Percentiles rank a stretch among this genome's conserved stretches.
These are phyloP conservation scores for Xenentodon cancila DNA, from an alignment of 2,797 vertebrate genomes.

Conservation along the genomic window DNA sequence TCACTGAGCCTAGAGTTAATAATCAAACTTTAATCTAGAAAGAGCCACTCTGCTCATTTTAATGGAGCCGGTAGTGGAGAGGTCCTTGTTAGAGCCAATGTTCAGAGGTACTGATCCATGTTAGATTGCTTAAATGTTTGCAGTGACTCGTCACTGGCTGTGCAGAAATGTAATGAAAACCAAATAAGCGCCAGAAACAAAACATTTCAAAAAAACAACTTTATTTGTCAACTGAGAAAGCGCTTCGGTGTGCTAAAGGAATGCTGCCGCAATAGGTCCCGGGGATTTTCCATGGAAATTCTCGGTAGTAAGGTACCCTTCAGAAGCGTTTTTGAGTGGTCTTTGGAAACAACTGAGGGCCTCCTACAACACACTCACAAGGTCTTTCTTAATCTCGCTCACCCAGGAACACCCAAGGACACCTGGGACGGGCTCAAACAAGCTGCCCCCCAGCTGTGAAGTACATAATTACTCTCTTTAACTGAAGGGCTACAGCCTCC, in stretches of 20 bases:
- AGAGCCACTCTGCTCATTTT: constrained; percentile 18
- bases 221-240: constrained; percentile 5
- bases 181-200: constrained; percentile 15
- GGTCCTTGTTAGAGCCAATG: not conserved
- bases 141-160: constrained; percentile 4
- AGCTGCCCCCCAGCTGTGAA: constrained; percentile 49
- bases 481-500: constrained; percentile 46
- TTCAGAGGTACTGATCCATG: constrained; percentile 22
- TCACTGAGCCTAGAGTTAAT: constrained; percentile 34
- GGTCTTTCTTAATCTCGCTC: constrained; percentile 47
- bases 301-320: not conserved
- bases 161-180: constrained; percentile 17
- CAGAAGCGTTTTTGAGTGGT: constrained; percentile 44
- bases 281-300: constrained; percentile 28
- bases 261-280: constrained; percentile 9
- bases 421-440: constrained; percentile 51
- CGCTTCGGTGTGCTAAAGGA: not conserved
- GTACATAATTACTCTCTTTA: constrained; percentile 69
- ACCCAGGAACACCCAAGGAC: constrained; percentile 59
- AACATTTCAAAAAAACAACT: constrained; percentile 4
- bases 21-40: constrained; percentile 45
- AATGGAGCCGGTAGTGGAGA: constrained; percentile 4
- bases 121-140: constrained; percentile 9
- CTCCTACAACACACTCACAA: constrained; percentile 49
- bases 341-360: constrained; percentile 36